Evolutionary conservation across 2,888 invertebrate genomes (phyloP), one percentile per base, ranked within the genome.

Genomic region (Boloria selene): DNA sequence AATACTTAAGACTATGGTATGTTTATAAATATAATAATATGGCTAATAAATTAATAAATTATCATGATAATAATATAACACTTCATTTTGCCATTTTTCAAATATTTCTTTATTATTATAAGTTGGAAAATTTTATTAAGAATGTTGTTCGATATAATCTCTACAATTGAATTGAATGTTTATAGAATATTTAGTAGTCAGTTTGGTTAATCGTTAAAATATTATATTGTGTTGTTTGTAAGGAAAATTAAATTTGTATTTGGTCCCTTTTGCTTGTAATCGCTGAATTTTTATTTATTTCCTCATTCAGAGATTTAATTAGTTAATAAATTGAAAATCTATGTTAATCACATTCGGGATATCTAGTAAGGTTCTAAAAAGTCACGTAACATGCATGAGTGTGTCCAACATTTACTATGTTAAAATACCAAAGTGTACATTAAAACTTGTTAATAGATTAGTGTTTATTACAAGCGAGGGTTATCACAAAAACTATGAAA

Each of bases 251-350:
- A 86, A 86, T 81, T 87, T 79, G 77, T 86, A 87, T 87, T 92
- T 92, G 91, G 91, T 92, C 91, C 91, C 91, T 90, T 91, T 87
- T 86, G 91, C 91, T 92, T 91, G 91, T 90, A 91, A 89, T 88
- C 79, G 77, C 82, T 86, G 85, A 86, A 85, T 85, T 76, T 80
- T 75, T 74, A 79, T 75, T 73, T 78, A 77, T 78, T 76, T 79
- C 75, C 74, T 77, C 75, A 83, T 87, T 83, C 81, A 84, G 81
- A 81, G 79, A 78, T 81, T 79, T 77, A 73, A 74, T 75, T 73
- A 74, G 85, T 90, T 87, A 87, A 86, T 85, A 72, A 73, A 61
- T 79, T 83, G 76, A 38, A 38, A 38, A 38, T 38, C 10, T 38
- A 79, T 79, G 85, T 88, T 89, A 88, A 82, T 87, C 74, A 89